Evolutionary conservation across 2,113 vertebrate species (phyloP), one percentile per base, ranked within the genome.

Genomic region (Herpetotheres cachinnans): DNA sequence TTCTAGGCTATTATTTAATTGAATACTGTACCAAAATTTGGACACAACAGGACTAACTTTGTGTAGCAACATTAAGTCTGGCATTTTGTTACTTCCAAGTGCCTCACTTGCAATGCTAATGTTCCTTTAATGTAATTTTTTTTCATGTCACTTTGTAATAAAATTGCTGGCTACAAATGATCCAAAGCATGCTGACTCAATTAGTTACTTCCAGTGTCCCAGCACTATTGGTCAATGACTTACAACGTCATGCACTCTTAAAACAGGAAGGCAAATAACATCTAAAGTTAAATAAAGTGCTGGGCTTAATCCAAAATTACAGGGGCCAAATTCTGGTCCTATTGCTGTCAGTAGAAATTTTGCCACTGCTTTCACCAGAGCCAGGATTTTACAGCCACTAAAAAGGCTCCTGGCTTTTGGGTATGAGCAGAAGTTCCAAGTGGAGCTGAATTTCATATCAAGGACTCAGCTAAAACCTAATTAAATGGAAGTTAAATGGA

Each of bases 1-100:
- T 92, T 82, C 88, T 89, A 95, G 86, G 34, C 77, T 92, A 66
- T 50, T 83, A 89, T 80, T 91, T 77, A 82, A 65, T 58, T 80
- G 55, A 65, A 54, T 80, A 26, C 46, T 50, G 19, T 70, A 70
- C 46, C 22, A 49, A 54, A 92, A n/a, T 79, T 86, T 78, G 73
- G 73, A 84, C 42, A 46, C 36, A 29, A 56, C 13, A 44, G 26
- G 29, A 7, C 30, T 82, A 59, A 62, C 21, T 83, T 85, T 2
- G 12, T 6, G 3, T 7, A 49, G 56, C 77, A 93, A 46, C 62
- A 46, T 92, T 67, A 67, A 92, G 21, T 42, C 47, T 10, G 2
- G 13, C 47, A 76, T 63, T 89, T 89, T 61, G 22, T 79, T 47
- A 44, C 65, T 89, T 86, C 44, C 24, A 72, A 70, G 34, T 46